Percentiles rank a stretch among this genome's conserved stretches.
Evolutionary conservation across 1,140 invertebrate genomes (phyloP).

Genomic region (Leptinotarsa lineolata): DNA sequence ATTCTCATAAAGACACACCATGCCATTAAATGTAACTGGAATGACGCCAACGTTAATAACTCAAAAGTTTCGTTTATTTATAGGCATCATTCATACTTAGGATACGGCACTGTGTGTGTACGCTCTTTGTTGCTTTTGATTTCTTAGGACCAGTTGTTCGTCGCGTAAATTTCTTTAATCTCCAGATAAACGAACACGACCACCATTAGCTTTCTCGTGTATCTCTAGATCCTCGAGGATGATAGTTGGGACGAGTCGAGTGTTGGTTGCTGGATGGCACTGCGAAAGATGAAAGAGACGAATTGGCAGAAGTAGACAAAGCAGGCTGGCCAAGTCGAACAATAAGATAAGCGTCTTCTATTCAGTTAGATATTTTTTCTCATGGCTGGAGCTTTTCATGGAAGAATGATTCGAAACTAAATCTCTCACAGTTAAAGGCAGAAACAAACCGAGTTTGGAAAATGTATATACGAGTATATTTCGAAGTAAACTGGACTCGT

Average conservation of each 20-base stretch:
- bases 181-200: not conserved
- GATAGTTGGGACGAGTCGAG: not conserved
- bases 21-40: constrained; percentile 17
- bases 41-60: constrained; percentile 15
- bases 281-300: constrained; percentile 7
- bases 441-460: too few species aligned
- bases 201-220: constrained; percentile 3
- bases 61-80: constrained; percentile 17
- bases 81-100: constrained; percentile 16
- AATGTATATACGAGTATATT: too few species aligned
- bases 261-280: not conserved
- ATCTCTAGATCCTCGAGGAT: not conserved
- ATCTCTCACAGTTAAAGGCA: too few species aligned
- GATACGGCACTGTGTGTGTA: constrained; percentile 6
- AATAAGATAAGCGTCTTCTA: too few species aligned
- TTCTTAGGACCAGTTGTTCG: constrained; percentile 3
- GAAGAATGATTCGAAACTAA: too few species aligned
- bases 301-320: not conserved
- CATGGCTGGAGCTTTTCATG: too few species aligned
- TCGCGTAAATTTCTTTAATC: constrained; percentile 6
- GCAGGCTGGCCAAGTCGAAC: not conserved
- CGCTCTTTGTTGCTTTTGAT: not conserved
- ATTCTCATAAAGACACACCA: constrained; percentile 9
- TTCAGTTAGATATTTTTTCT: too few species aligned
- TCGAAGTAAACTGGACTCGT: too few species aligned